These are phyloP conservation scores for Spermophilus dauricus DNA, from an alignment of 2,113 vertebrate genomes.

Conservation along the genomic window DNA sequence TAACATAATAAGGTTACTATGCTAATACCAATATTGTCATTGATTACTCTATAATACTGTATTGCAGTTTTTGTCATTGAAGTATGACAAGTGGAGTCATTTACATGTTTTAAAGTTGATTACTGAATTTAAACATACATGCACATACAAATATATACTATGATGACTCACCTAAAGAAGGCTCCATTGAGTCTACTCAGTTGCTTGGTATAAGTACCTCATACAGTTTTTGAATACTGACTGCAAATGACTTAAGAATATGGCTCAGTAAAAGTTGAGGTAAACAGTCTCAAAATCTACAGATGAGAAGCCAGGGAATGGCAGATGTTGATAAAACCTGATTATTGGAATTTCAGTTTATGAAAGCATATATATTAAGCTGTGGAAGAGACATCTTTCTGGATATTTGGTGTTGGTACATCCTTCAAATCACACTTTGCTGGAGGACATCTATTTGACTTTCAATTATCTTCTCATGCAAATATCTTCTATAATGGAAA, in stretches of 20 bases:
- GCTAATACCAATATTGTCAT: background rate
- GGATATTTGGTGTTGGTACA: background rate
- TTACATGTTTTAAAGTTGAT: background rate
- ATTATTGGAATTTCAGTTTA: background rate
- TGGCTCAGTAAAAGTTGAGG: background rate
- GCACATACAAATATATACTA: rapidly evolving
- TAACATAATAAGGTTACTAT: background rate
- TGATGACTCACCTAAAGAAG: background rate
- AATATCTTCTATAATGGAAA: background rate
- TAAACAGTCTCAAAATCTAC: background rate
- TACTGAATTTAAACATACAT: no score
- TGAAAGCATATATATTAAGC: background rate
- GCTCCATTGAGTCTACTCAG: background rate
- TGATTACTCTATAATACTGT: background rate
- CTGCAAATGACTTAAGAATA: background rate
- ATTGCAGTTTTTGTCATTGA: background rate
- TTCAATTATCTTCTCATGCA: background rate
- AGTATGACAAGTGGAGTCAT: background rate
- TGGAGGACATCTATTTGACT: background rate
- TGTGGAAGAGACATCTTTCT: background rate
- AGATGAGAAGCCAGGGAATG: background rate
- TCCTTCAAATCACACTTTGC: background rate
- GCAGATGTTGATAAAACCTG: background rate
- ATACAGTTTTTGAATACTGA: background rate
- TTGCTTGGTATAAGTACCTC: background rate